phyloP scores from a whole-genome alignment of 2,888 invertebrate species.

The Habrosyne pyritoides region DNA sequence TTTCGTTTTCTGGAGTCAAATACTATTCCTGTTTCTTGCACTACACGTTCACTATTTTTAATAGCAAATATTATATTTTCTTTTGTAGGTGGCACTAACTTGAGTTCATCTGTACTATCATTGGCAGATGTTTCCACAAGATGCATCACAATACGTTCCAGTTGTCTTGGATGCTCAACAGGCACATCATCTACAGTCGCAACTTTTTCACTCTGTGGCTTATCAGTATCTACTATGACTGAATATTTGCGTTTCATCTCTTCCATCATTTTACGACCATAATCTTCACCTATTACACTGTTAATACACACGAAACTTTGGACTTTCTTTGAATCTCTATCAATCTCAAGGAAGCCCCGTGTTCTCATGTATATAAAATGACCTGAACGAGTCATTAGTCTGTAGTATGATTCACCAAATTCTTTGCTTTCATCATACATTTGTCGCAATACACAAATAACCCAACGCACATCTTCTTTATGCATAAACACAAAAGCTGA shows the following conservation, averaged over 20 bases:
- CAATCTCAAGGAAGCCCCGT: constrained; percentile 92
- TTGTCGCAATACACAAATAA: constrained; percentile 92
- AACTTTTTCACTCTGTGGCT: constrained; percentile 53
- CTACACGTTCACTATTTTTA: constrained; percentile 74
- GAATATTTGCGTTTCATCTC: constrained; percentile 93
- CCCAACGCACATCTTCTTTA: constrained; percentile 94
- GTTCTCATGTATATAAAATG: constrained; percentile 93
- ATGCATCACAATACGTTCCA: constrained; percentile 89
- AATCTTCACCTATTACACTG: constrained; percentile 89
- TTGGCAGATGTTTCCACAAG: constrained; percentile 74
- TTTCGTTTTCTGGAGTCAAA: constrained; percentile 74
- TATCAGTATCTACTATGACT: constrained; percentile 84
- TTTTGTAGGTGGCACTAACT: constrained; percentile 72
- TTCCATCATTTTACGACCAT: constrained; percentile 87
- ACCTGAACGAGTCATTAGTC: constrained; percentile 91
- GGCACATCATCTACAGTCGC: constrained; percentile 64
- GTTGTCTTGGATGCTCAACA: constrained; percentile 87
- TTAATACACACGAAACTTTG: constrained; percentile 95
- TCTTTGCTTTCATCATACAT: constrained; percentile 94
- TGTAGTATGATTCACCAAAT: constrained; percentile 93
- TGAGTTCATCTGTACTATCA: constrained; percentile 66
- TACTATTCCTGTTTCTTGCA: constrained; percentile 70
- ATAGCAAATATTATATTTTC: constrained; percentile 77
- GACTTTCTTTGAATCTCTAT: constrained; percentile 88
- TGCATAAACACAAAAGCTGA: constrained; percentile 96